Conservation (phyloP, 2,113 vertebrate species). For the Cryptotis parvus region DNA sequence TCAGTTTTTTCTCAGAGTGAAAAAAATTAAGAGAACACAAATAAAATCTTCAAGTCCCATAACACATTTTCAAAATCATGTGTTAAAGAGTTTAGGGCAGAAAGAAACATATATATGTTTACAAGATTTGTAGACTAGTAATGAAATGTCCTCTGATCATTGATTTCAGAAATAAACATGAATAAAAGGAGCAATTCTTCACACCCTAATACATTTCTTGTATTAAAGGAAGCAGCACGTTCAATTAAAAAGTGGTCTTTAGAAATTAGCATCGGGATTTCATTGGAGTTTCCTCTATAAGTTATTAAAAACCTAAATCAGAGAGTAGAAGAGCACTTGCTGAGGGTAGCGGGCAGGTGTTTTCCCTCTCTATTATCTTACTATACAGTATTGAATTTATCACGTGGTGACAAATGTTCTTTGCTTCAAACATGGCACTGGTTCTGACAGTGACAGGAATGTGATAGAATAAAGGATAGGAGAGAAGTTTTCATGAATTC, state of each 20-base stretch:
- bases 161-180: background rate
- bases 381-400: background rate
- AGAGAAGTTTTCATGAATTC: background rate
- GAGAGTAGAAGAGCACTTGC: accelerated
- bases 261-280: background rate
- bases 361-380: background rate
- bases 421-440: background rate
- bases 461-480: background rate
- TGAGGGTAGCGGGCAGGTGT: background rate
- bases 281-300: background rate
- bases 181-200: background rate
- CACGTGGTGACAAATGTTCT: background rate
- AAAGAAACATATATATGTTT: accelerated
- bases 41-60: background rate
- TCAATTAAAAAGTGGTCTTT: background rate
- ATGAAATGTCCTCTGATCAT: background rate
- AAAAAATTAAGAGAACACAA: slow-evolving; percentile 1
- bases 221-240: background rate
- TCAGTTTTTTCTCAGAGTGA: background rate
- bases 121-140: background rate
- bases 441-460: background rate
- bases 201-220: background rate
- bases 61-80: background rate
- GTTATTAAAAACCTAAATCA: background rate
- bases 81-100: background rate